Base-by-base conservation (phyloP, 2,797 vertebrate genomes). In the Parauchenoglanis ngamensis region DNA sequence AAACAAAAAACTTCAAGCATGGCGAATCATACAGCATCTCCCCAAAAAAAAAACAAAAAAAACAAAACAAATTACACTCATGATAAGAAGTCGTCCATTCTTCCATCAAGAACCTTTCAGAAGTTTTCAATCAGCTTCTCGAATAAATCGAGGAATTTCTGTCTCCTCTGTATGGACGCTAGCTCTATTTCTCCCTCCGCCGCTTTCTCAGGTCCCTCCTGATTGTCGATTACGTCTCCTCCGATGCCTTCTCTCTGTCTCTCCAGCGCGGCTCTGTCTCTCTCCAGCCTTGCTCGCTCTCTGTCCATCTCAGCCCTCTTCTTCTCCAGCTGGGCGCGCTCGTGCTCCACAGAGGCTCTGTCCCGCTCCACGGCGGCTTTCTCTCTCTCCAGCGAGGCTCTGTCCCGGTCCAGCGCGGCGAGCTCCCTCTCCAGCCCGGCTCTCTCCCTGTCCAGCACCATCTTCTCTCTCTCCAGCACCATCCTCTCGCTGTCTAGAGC, bases 111-210 rank as follows among this genome's bases (percentile, higher is more conserved):
- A 44, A 8, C 8, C 23, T 56, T 86, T 94, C 86, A 95, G 86
- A 95, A 89, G 77, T 90, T 89, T 83, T 94, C 92, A 40, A 94
- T 86, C 19, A 95, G 92, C 90, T 93, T 95, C 90, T 95, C 94
- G 89, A 95, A 94, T 73, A 95, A 89, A 83, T 84, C 86, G 19
- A 95, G 92, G 70, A 94, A 93, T 19, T 89, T 90, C 70, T 94
- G 92, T 84, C 91, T 94, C 85, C 92, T 94, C 75, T 94, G 91
- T 52, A 61, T 72, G 4, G 86, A 68, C 0, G 89, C 89, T 0
- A 86, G 86, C 49, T 92, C 92, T 31, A 87, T 77, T 59, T 87
- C 91, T 15, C 61, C 73, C 6, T 92, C 90, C 17, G 76, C 56
- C 2, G 17, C 67, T 15, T 87, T n/a, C 25, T 89, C 89, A 23